Percentiles rank a stretch among this genome's conserved stretches.
Conservation (phyloP, 2,797 vertebrate species). For the Acanthiza pusilla region DNA sequence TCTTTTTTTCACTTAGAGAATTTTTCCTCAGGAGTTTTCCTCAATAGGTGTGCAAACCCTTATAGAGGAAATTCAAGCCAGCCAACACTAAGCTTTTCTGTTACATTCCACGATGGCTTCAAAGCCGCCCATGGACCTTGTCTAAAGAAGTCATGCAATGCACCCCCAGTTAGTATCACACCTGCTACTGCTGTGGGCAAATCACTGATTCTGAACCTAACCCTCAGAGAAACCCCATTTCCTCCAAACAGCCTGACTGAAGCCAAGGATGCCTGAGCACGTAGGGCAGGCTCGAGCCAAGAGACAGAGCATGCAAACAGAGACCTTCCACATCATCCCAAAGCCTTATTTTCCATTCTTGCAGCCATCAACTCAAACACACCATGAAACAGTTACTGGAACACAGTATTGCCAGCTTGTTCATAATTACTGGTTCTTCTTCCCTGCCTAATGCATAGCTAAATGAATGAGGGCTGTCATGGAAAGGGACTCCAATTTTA, state of each 20-base stretch:
- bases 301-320: not conserved
- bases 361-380: not conserved
- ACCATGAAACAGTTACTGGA: not conserved
- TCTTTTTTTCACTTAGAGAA: not conserved
- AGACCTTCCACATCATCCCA: not conserved
- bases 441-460: not conserved
- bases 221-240: not conserved
- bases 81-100: not conserved
- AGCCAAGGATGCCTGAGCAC: not conserved
- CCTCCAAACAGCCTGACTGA: not conserved
- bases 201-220: not conserved
- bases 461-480: not conserved
- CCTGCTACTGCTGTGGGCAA: not conserved
- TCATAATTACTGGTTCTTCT: not conserved
- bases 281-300: rapidly evolving
- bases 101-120: not conserved
- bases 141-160: not conserved
- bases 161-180: not conserved
- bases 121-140: not conserved
- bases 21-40: not conserved
- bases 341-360: not conserved
- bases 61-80: not conserved
- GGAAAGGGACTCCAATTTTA: not conserved
- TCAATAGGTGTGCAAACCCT: not conserved
- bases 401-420: not conserved